Conservation (phyloP, 2,797 vertebrate species). For the Alauda arvensis region DNA sequence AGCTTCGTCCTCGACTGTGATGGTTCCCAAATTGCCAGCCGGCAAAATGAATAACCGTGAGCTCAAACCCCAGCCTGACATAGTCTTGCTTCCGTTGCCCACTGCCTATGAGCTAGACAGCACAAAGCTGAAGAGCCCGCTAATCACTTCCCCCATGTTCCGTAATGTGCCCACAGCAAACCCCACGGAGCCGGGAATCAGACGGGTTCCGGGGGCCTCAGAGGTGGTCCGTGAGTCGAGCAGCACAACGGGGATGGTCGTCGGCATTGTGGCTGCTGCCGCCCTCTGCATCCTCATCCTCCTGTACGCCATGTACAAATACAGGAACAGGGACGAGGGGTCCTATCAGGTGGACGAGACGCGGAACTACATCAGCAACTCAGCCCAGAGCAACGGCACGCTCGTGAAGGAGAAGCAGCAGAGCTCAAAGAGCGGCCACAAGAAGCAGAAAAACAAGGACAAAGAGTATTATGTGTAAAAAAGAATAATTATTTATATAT, state of each 20-base stretch:
- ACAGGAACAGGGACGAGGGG: constrained; percentile 99
- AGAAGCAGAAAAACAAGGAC: constrained; percentile 98
- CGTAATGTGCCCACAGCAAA: constrained; percentile 99
- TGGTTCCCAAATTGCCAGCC: constrained; percentile 93
- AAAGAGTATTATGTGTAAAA: constrained; percentile 98
- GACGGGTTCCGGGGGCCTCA: constrained; percentile 97
- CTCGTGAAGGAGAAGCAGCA: constrained; percentile 94
- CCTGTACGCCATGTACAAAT: constrained; percentile 99
- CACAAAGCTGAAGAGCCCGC: constrained; percentile 95
- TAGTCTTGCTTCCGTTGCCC: constrained; percentile 98
- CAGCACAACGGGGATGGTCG: constrained; percentile 99
- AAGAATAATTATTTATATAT: constrained; percentile 70
- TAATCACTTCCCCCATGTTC: constrained; percentile 99
- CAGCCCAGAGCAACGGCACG: constrained; percentile 97
- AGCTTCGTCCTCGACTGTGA: constrained; percentile 87
- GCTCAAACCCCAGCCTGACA: constrained; percentile 95
- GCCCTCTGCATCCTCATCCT: constrained; percentile 99
- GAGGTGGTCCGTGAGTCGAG: constrained; percentile 99
- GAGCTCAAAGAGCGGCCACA: constrained; percentile 89
- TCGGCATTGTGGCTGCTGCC: constrained; percentile 99
- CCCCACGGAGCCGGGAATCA: constrained; percentile 98
- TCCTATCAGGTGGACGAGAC: constrained; percentile 99
- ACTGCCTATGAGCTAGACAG: constrained; percentile 99
- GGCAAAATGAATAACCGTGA: constrained; percentile 97
- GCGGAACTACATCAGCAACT: constrained; percentile 99